Evolutionary conservation across 2,888 invertebrate species (phyloP), one percentile per base, ranked within the genome.

Genomic region (Thalpophila matura): DNA sequence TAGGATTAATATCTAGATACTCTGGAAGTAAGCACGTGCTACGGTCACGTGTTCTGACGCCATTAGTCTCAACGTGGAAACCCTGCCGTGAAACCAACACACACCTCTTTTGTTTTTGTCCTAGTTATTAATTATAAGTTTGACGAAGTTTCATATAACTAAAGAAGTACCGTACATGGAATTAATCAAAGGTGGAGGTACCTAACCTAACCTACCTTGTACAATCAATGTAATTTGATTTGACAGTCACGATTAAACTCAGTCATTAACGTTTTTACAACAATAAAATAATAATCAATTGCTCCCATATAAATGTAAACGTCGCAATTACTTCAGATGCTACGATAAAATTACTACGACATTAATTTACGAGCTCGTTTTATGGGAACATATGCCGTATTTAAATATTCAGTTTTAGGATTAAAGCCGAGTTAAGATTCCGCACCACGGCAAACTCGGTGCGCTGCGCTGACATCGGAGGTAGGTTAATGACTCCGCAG

Each of bases 401-500:
- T 77, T 72, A 71, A 78, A 72, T 70, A 74, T 80, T 76, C 64
- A 69, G 63, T 80, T 77, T 66, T 67, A 71, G 70, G 70, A 78
- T 86, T 80, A 82, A 86, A 87, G 77, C 79, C 62, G 74, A 72
- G 79, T 81, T 79, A 83, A 88, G 87, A 88, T 85, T 84, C 81
- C 83, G 80, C 84, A 77, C 75, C 82, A 80, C 78, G 66, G 69
- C 56, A 62, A 79, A 74, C 81, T 80, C 76, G 42, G 74, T 76
- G 79, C 79, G 68, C 66, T 69, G 74, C 74, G 84, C 83, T 85
- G 88, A 89, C 89, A 88, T 88, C 90, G 81, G 90, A 91, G 90
- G 91, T 91, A 85, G 94, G 94, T 94, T 94, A 95, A 94, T 93
- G 94, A 94, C 94, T 92, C 88, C 89, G 84, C 88, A 83, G 91